Conservation (phyloP, 2,113 vertebrate genomes). For the Cephalopterus ornatus region DNA sequence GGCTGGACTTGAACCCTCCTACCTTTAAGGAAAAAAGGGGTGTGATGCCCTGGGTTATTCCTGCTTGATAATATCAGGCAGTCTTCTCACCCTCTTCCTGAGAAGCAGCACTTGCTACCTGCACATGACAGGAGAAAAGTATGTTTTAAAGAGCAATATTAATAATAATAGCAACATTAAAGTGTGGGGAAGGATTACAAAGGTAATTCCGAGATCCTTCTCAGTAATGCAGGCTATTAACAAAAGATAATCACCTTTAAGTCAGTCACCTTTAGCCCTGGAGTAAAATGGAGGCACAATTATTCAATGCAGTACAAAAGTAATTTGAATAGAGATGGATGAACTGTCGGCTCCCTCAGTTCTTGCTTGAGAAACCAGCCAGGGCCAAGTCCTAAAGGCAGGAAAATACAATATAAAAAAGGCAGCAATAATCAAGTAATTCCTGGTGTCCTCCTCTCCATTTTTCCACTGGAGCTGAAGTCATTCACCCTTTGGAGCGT, state of each 20-base stretch:
- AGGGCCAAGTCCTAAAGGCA: not conserved
- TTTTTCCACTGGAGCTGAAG: not conserved
- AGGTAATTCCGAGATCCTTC: constrained; percentile 28
- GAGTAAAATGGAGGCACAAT: constrained; percentile 41
- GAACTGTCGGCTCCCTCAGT: not conserved
- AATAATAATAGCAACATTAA: constrained; percentile 71
- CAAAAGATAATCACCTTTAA: constrained; percentile 67
- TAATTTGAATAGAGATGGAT: constrained; percentile 56
- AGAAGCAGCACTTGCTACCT: not conserved
- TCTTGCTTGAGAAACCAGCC: constrained; percentile 24
- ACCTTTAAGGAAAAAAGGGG: not conserved
- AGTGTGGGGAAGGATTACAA: constrained; percentile 48
- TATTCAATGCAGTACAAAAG: constrained; percentile 5
- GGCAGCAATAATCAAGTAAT: not conserved
- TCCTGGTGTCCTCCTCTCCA: not conserved
- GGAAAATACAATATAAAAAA: not conserved
- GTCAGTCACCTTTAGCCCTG: constrained; percentile 52
- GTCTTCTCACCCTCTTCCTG: not conserved
- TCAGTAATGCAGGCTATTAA: constrained; percentile 56
- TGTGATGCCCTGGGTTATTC: not conserved
- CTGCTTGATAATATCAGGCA: not conserved
- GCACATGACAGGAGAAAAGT: not conserved
- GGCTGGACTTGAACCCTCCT: not conserved
- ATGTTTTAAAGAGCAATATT: constrained; percentile 52
- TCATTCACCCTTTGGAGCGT: not conserved